phyloP scores from a whole-genome alignment of 1,140 invertebrate genomes.

The Saccostrea echinata region DNA sequence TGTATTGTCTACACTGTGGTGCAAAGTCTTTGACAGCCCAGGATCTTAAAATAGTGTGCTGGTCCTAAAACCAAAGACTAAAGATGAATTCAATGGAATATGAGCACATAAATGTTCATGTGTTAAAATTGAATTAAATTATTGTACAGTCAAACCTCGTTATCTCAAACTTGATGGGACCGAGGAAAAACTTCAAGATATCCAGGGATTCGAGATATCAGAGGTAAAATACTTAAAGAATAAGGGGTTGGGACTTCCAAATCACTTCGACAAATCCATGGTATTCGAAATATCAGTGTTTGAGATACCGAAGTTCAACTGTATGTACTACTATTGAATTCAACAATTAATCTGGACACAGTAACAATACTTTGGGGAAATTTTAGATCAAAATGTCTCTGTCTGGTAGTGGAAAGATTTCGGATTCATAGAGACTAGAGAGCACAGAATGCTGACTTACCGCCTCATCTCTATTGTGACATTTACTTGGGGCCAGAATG shows the following conservation, averaged over 20 bases:
- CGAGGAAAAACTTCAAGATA: too few relatives aligned
- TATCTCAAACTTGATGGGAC: too few relatives aligned
- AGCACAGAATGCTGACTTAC: constrained; percentile 81
- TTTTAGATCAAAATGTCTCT: too few relatives aligned
- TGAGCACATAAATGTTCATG: neutral
- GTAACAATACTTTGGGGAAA: neutral
- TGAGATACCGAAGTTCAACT: too few relatives aligned
- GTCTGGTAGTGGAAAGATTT: neutral
- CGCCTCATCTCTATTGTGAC: constrained; percentile 95
- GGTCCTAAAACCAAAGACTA: constrained; percentile 85
- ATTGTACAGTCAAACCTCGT: too few relatives aligned
- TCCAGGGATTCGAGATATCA: too few relatives aligned
- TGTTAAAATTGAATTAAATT: too few relatives aligned
- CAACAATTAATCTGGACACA: neutral
- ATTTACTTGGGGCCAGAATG: constrained; percentile 94
- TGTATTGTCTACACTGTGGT: constrained; percentile 97
- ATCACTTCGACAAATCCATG: too few relatives aligned
- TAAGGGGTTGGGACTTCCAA: too few relatives aligned
- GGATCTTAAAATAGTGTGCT: constrained; percentile 97
- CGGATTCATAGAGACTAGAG: neutral
- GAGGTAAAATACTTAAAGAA: too few relatives aligned
- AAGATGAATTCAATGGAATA: neutral
- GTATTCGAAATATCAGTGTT: too few relatives aligned
- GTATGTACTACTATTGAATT: neutral
- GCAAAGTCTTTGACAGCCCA: constrained; percentile 99